These are phyloP conservation scores for Drosophila greeni DNA, from an alignment of 2,888 invertebrate genomes.

Conservation along the genomic window DNA sequence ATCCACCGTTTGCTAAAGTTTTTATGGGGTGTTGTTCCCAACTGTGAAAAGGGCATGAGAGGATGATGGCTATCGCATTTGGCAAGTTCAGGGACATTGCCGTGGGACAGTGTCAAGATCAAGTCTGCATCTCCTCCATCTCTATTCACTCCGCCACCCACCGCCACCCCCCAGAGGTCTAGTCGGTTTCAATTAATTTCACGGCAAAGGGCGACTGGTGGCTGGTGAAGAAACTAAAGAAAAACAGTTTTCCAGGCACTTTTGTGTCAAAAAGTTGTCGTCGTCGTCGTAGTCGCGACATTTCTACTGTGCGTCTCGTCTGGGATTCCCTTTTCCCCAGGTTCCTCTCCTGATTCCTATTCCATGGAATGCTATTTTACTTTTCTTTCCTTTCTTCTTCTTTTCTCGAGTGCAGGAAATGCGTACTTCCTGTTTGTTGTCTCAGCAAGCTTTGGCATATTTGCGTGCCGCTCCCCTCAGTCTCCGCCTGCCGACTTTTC, in stretches of 20 bases:
- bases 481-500: slow-evolving; percentile 7
- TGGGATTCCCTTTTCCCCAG: slow-evolving; percentile 8
- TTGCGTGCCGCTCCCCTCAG: slow-evolving; percentile 50
- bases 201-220: slow-evolving; percentile 50
- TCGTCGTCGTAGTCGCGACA: slow-evolving; percentile 53
- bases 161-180: slow-evolving; percentile 40
- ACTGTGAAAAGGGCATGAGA: slow-evolving; percentile 1
- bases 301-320: slow-evolving; percentile 43
- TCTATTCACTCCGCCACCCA: slow-evolving; percentile 1
- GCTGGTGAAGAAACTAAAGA: slow-evolving; percentile 38
- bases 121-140: slow-evolving; percentile 44
- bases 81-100: slow-evolving; percentile 60
- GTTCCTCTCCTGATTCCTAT: slow-evolving; percentile 10
- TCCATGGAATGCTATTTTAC: slow-evolving; percentile 30
- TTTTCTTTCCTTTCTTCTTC: slow-evolving; percentile 21
- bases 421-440: slow-evolving; percentile 69
- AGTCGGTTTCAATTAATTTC: slow-evolving; percentile 73
- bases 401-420: slow-evolving; percentile 64
- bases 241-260: slow-evolving; percentile 68
- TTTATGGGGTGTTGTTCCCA: not conserved
- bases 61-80: slow-evolving; percentile 25
- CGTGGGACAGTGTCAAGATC: slow-evolving; percentile 60
- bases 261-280: slow-evolving; percentile 67
- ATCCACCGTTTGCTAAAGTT: not conserved
- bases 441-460: slow-evolving; percentile 55